Conservation (phyloP, 2,888 invertebrate genomes). For the Trichopoda pennipes region DNA sequence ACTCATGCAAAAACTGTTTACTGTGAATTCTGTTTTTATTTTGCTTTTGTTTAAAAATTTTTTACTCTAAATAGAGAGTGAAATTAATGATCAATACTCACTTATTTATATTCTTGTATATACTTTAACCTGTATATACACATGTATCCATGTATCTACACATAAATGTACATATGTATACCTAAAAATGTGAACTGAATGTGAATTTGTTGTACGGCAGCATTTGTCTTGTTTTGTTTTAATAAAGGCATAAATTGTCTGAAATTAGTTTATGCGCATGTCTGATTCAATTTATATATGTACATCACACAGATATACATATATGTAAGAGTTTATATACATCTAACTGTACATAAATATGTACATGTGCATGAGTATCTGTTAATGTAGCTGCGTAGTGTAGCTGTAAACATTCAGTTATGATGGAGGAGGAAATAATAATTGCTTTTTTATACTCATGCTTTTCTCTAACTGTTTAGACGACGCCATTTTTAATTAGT, state of each 20-base stretch:
- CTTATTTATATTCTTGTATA: background rate
- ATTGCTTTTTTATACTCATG: background rate
- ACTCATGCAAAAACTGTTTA: background rate
- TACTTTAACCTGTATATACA: background rate
- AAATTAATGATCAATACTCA: background rate
- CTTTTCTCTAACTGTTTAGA: constrained; percentile 21
- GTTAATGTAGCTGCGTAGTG: background rate
- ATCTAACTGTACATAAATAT: background rate
- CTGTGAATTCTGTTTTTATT: background rate
- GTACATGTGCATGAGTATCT: background rate
- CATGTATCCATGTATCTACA: background rate
- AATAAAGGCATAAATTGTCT: constrained; percentile 55
- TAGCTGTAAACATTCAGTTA: constrained; percentile 12
- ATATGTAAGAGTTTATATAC: background rate
- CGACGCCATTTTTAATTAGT: constrained; percentile 67
- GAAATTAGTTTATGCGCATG: constrained; percentile 66
- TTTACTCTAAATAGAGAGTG: background rate
- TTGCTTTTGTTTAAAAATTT: constrained; percentile 8
- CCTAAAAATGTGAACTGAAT: constrained; percentile 13
- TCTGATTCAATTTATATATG: constrained; percentile 47
- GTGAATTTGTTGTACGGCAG: constrained; percentile 16
- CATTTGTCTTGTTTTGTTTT: constrained; percentile 31
- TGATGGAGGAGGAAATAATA: constrained; percentile 58
- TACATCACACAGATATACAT: background rate
- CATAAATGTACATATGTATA: background rate